Conservation (phyloP, 2,113 vertebrate species). For the Hystrix cristata region DNA sequence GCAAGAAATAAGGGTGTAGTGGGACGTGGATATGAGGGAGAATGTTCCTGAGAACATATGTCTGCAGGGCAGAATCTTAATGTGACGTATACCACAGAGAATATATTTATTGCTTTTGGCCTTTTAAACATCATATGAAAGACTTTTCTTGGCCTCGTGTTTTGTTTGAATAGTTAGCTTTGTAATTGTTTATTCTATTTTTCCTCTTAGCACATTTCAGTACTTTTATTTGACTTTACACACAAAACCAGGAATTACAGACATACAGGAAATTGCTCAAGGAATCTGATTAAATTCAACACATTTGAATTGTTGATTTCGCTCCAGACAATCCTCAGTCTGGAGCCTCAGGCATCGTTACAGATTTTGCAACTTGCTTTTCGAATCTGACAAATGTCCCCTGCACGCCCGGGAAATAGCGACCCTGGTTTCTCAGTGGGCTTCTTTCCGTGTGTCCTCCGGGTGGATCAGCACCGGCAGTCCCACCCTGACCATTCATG, state of each 20-base stretch:
- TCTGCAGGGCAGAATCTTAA: background rate
- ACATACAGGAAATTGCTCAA: background rate
- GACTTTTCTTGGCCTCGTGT: background rate
- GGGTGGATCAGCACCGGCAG: background rate
- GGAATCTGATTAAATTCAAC: background rate
- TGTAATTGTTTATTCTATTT: background rate
- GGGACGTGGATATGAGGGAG: background rate
- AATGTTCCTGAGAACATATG: background rate
- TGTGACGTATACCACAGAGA: background rate
- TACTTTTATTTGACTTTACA: slow-evolving; percentile 55
- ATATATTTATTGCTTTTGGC: slow-evolving; percentile 12
- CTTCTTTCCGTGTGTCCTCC: background rate
- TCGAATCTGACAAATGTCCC: background rate
- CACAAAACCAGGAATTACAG: slow-evolving; percentile 36
- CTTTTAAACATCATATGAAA: background rate
- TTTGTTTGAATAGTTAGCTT: slow-evolving; percentile 53
- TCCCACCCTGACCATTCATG: background rate
- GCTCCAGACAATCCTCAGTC: background rate
- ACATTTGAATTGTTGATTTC: background rate
- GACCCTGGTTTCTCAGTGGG: background rate
- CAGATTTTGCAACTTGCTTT: slow-evolving; percentile 45
- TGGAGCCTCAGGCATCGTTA: background rate
- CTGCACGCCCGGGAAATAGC: background rate
- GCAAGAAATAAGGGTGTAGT: background rate
- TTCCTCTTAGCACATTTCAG: background rate